Conservation (phyloP, 30 jellyfish, hydroid and myxozoan genomes). For the Pelagia noctiluca region DNA sequence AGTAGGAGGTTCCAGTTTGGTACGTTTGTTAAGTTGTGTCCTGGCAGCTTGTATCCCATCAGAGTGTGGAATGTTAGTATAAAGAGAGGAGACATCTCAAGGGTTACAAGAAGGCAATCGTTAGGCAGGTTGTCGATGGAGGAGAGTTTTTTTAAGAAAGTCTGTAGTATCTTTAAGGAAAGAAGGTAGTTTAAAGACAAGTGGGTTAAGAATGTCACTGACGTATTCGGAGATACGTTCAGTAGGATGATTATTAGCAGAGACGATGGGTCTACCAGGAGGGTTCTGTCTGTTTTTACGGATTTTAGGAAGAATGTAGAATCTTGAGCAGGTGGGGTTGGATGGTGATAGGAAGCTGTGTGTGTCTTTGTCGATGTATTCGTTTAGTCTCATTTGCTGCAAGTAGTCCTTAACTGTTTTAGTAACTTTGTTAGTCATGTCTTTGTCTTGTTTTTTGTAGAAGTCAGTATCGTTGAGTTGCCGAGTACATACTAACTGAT, state of each 20-base stretch:
- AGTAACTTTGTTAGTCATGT: slow-evolving; percentile 14
- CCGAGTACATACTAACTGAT: slow-evolving; percentile 22
- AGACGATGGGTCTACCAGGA: slow-evolving; percentile 42
- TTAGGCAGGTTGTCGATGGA: slow-evolving; percentile 14
- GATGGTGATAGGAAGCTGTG: background rate
- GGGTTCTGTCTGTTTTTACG: slow-evolving; percentile 20
- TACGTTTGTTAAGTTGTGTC: slow-evolving; percentile 19
- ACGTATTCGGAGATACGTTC: slow-evolving; percentile 51
- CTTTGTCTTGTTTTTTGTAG: slow-evolving; percentile 29
- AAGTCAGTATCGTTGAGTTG: slow-evolving; percentile 25
- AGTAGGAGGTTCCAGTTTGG: slow-evolving; percentile 12
- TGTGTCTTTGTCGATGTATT: slow-evolving; percentile 30
- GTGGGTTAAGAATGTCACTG: slow-evolving; percentile 26
- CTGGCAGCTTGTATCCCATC: background rate
- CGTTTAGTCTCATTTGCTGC: slow-evolving; percentile 14
- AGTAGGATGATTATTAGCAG: slow-evolving; percentile 22
- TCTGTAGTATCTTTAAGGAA: slow-evolving; percentile 14
- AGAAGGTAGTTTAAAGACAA: slow-evolving; percentile 23
- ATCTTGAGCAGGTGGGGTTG: slow-evolving; percentile 23
- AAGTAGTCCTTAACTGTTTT: slow-evolving; percentile 19
- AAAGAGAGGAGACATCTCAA: background rate
- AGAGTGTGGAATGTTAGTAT: background rate
- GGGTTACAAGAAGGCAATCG: slow-evolving; percentile 12
- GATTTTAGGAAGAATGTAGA: slow-evolving; percentile 20
- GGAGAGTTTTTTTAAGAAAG: background rate